These are phyloP conservation scores for Macheiramphus alcinus DNA, from an alignment of 2,113 vertebrate species.

Conservation along the genomic window DNA sequence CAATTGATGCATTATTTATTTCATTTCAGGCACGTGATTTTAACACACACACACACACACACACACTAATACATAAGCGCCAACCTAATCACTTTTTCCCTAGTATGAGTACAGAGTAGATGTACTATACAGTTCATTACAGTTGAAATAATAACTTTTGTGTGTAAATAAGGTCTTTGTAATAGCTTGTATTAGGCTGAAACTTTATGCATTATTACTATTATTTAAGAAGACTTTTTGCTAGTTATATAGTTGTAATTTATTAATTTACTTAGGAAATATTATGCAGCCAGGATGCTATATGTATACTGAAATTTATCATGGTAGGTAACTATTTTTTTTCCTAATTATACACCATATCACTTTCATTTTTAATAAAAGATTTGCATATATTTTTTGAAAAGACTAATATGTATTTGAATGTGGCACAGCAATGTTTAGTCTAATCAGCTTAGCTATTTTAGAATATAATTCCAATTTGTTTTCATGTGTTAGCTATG, in stretches of 20 bases:
- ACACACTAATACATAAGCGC: not conserved
- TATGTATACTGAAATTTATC: not conserved
- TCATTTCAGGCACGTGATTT: not conserved
- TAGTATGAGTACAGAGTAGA: not conserved
- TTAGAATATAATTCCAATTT: not conserved
- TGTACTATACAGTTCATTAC: not conserved
- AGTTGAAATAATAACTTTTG: not conserved
- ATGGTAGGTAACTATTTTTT: not conserved
- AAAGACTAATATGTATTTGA: not conserved
- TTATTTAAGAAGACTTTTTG: not conserved
- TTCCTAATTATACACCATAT: not conserved
- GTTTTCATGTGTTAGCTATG: not conserved
- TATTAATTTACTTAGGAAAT: not conserved
- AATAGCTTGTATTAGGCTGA: not conserved
- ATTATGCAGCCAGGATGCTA: not conserved
- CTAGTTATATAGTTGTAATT: not conserved
- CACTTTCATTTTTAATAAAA: not conserved
- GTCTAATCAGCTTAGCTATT: not conserved
- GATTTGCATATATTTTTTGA: not conserved
- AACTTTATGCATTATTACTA: not conserved
- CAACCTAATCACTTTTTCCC: not conserved
- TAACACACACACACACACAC: accelerated
- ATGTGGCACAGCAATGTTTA: not conserved
- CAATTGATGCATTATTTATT: not conserved
- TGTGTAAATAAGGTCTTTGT: not conserved